These are phyloP conservation scores for Peromyscus aztecus DNA, from an alignment of 2,797 vertebrate species.

Conservation along the genomic window DNA sequence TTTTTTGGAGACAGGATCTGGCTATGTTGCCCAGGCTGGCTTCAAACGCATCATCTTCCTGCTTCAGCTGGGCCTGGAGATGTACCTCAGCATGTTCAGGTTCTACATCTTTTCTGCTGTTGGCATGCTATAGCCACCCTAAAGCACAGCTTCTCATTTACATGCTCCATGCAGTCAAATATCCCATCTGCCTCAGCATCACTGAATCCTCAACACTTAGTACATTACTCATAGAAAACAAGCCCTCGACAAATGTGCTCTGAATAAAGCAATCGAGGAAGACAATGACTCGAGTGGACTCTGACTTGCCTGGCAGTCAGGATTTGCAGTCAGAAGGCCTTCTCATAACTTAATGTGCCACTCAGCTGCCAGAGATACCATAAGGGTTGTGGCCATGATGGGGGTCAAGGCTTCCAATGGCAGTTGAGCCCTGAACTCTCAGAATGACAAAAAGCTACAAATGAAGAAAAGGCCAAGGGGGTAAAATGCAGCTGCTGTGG, in stretches of 20 bases:
- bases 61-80: background rate
- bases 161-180: background rate
- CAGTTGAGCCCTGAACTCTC: background rate
- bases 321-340: conserved; percentile 59
- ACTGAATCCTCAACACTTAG: conserved; percentile 4
- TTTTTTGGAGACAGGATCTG: background rate
- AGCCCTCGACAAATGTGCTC: conserved; percentile 35
- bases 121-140: background rate
- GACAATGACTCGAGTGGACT: conserved; percentile 20
- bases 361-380: background rate
- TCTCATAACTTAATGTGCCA: conserved; percentile 51
- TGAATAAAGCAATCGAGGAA: conserved; percentile 51
- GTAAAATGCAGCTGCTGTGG: background rate
- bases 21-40: background rate
- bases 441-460: conserved; percentile 38
- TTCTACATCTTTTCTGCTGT: background rate
- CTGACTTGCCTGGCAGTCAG: conserved; percentile 3
- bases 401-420: conserved; percentile 4
- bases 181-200: background rate
- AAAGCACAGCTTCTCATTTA: background rate
- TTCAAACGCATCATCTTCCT: background rate
- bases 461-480: background rate
- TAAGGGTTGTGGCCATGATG: background rate
- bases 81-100: background rate
- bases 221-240: conserved; percentile 10